Evolutionary conservation across 2,888 invertebrate species (phyloP).

Genomic region (Drosophila kanekoi): DNA sequence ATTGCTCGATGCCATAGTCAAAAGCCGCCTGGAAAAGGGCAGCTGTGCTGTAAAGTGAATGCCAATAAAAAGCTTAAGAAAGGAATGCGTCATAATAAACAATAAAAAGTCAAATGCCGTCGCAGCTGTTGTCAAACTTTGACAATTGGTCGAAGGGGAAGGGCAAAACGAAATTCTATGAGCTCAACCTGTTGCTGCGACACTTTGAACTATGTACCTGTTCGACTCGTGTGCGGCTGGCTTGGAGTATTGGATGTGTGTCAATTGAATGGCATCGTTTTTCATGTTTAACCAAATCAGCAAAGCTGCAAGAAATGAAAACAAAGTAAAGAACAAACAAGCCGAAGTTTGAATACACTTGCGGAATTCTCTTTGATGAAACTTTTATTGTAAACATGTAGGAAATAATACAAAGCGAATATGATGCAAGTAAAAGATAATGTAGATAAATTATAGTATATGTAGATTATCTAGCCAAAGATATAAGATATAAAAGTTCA

Average conservation of each 20-base stretch:
- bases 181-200: constrained; percentile 33
- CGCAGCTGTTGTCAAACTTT: neutral
- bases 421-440: no score
- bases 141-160: neutral
- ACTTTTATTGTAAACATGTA: no score
- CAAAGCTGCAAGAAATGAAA: constrained; percentile 28
- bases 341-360: no score
- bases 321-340: constrained; percentile 10
- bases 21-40: constrained; percentile 35
- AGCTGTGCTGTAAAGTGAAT: constrained; percentile 38
- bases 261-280: constrained; percentile 68
- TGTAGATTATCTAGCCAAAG: no score
- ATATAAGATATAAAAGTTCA: no score
- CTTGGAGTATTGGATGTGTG: constrained; percentile 49
- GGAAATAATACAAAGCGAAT: constrained; percentile 5
- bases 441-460: no score
- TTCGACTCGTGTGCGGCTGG: neutral
- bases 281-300: constrained; percentile 63
- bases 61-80: neutral
- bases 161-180: neutral
- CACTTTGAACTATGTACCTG: constrained; percentile 32
- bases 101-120: neutral
- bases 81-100: constrained; percentile 1
- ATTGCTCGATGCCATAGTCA: constrained; percentile 7
- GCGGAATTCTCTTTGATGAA: no score